Base-by-base conservation (phyloP, 1,140 invertebrate species). In the Drosophila repletoides region DNA sequence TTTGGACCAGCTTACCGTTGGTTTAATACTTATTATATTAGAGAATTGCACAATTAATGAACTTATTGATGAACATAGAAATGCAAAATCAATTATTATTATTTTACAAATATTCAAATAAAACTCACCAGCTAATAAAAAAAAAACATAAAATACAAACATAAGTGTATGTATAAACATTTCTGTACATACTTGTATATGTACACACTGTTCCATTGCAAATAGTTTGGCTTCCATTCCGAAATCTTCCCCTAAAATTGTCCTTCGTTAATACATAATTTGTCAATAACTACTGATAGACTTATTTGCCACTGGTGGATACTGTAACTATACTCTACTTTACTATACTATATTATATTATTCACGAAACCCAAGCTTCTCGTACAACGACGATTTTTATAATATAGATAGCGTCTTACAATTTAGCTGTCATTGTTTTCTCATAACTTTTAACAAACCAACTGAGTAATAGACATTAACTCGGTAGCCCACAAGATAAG, bases 281-380 rank as follows among this genome's bases (percentile, higher is more conserved):
- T 22, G 36, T 51, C 56, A 5, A n/a, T 15, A 51, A 49, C 53
- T 51, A 45, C 48, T 52, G 66, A 74, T 61, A 46, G 76, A 74
- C 70, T 86, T 53, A 67, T 17, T 77, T 79, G 79, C 79, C 79
- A 83, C 79, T 83, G 79, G 79, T 84, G 79, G 79, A 73, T 48
- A 72, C 59, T 72, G 60, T 53, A 67, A 67, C 55, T 59, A 49
- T 38, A 67, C 28, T 45, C 22, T 45, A 64, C 24, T 43, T 34
- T 28, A 45, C 38, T 6, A 15, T 45, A 9, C 15, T 14, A 49
- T 14, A 46, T 28, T 28, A 21, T 21, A 9, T 28, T 17, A 48
- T 33, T 21, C 28, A 48, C 41, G 14, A 6, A 24, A 28, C 22
- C 28, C 7, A 48, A 48, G 15, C 45, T 48, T 28, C 45, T 28